Conservation (phyloP, 1,140 invertebrate genomes). For the Drosophila melanogaster region Release_6_plus_ISO1_MT NC_004354.4:6500001-6500500, state of each 20-base stretch:
- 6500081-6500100: constrained; percentile 63
- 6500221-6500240: not conserved
- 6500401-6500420: constrained; percentile 6
- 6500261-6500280: too few relatives aligned
- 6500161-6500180: constrained; percentile 15
- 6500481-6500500: constrained; percentile 60
- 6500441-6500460: not conserved
- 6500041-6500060: constrained; percentile 50
- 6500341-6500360: not conserved
- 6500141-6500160: constrained; percentile 16
- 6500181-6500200: not conserved
- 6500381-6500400: constrained; percentile 10
- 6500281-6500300: too few relatives aligned
- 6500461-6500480: constrained; percentile 71
- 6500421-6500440: not conserved
- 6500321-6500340: not conserved
- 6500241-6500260: not conserved
- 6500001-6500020: not conserved
- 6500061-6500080: constrained; percentile 80
- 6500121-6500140: constrained; percentile 11
- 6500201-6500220: not conserved
- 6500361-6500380: not conserved
- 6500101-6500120: constrained; percentile 46
- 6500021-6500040: not conserved
- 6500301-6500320: too few relatives aligned